Percentiles rank a stretch among this genome's conserved stretches.
Evolutionary conservation across 1,140 invertebrate genomes (phyloP).

Genomic region (Leguminivora glycinivorella): DNA sequence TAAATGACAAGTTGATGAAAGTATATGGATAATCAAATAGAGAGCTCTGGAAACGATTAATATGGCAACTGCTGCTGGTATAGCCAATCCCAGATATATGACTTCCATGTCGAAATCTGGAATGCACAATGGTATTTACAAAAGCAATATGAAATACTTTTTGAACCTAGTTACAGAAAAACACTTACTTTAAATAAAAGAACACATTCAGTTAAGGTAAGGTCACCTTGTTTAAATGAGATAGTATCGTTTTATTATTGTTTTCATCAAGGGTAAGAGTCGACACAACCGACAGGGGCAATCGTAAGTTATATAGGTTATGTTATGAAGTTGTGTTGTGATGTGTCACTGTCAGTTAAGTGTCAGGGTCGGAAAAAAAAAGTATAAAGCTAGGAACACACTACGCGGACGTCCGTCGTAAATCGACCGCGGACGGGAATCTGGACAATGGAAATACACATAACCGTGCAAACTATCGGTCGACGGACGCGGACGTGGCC

Average conservation of each 20-base stretch:
- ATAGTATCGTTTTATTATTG: background rate
- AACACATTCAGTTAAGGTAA: background rate
- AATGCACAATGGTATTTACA: background rate
- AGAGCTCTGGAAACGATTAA: slow-evolving; percentile 37
- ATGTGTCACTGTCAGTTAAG: too few relatives aligned
- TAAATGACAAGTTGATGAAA: slow-evolving; percentile 41
- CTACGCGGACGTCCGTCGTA: too few relatives aligned
- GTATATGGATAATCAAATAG: slow-evolving; percentile 53
- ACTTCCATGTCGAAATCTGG: slow-evolving; percentile 1
- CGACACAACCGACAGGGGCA: too few relatives aligned
- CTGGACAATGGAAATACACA: too few relatives aligned
- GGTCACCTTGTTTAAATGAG: slow-evolving; percentile 2
- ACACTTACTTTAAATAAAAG: background rate
- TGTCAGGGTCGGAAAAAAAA: too few relatives aligned
- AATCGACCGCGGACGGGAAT: too few relatives aligned
- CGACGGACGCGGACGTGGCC: too few relatives aligned
- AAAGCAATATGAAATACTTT: background rate
- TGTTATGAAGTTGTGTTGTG: too few relatives aligned
- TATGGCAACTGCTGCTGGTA: background rate
- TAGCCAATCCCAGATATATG: background rate
- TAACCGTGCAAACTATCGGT: too few relatives aligned
- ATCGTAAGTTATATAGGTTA: too few relatives aligned
- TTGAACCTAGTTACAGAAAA: background rate
- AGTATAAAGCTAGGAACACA: too few relatives aligned
- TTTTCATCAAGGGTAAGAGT: background rate